Percentiles rank a stretch among this genome's conserved stretches.
These are phyloP conservation scores for Mormyrus proboscirostris DNA, from an alignment of 2,797 vertebrate species.

Conservation along the genomic window DNA sequence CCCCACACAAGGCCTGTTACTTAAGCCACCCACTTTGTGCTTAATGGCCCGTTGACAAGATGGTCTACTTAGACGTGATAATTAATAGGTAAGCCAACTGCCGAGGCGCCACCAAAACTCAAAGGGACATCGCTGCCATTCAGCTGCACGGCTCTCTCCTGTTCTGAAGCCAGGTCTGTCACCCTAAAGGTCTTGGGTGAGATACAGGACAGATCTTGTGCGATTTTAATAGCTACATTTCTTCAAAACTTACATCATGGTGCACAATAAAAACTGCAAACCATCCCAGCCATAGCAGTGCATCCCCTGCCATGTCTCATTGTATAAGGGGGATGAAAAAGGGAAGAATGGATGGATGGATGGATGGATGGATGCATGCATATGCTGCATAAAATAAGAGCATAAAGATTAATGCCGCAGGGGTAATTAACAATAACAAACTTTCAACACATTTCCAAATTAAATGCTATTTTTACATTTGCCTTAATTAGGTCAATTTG, in stretches of 20 bases:
- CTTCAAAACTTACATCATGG: neutral
- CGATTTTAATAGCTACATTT: neutral
- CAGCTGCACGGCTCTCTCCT: conserved; percentile 12
- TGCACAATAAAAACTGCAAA: neutral
- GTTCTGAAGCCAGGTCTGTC: conserved; percentile 6
- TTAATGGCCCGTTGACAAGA: neutral
- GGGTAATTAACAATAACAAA: neutral
- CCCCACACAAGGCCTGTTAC: neutral
- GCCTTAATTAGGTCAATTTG: conserved; percentile 19
- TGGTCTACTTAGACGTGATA: conserved; percentile 7
- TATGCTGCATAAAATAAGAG: neutral
- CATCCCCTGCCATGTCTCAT: neutral
- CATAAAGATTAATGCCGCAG: neutral
- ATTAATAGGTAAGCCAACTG: conserved; percentile 20
- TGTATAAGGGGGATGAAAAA: neutral
- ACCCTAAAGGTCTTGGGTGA: neutral
- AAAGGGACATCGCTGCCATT: neutral
- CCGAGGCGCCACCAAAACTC: neutral
- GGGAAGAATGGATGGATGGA: neutral
- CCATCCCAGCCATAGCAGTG: neutral
- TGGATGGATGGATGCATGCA: neutral
- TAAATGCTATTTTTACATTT: conserved; percentile 14
- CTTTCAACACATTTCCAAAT: neutral
- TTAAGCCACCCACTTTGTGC: neutral
- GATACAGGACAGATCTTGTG: neutral